Conservation (phyloP, 1,140 invertebrate species). For the Tyrophagus putrescentiae region DNA sequence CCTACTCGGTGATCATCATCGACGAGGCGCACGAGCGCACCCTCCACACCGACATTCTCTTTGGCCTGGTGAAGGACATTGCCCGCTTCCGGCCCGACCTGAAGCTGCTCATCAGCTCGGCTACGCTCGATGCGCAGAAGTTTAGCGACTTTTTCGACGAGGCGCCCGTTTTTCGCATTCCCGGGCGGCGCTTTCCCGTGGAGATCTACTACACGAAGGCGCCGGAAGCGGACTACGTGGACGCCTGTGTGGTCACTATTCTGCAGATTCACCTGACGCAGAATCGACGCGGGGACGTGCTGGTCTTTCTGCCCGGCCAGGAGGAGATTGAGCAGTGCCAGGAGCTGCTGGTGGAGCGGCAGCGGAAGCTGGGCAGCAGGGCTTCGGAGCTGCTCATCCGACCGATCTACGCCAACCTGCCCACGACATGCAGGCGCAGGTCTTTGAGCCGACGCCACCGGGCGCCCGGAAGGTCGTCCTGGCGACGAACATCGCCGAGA, state of each 20-base stretch:
- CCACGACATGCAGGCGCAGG: constrained; percentile 96
- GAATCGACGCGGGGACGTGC: constrained; percentile 53
- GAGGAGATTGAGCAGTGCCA: constrained; percentile 93
- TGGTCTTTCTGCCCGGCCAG: constrained; percentile 87
- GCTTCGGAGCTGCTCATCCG: constrained; percentile 82
- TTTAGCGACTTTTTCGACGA: constrained; percentile 98
- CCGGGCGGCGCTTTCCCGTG: constrained; percentile 62
- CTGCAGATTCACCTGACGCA: constrained; percentile 78
- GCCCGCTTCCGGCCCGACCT: constrained; percentile 76
- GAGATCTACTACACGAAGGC: constrained; percentile 99
- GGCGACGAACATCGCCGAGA: constrained; percentile 98
- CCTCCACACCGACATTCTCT: constrained; percentile 92
- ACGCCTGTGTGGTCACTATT: constrained; percentile 88
- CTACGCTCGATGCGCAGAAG: constrained; percentile 93
- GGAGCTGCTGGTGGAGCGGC: constrained; percentile 77
- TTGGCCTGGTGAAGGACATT: constrained; percentile 96
- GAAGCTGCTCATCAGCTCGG: constrained; percentile 91
- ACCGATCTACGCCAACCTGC: constrained; percentile 95
- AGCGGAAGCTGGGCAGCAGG: constrained; percentile 71
- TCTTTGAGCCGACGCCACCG: constrained; percentile 63
- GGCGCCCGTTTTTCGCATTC: constrained; percentile 93
- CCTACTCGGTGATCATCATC: constrained; percentile 92
- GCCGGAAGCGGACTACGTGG: constrained; percentile 94
- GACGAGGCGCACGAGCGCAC: constrained; percentile 98
- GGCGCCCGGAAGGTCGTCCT: constrained; percentile 83